Base-by-base conservation (phyloP, 2,888 invertebrate species). In the Lasioglossum lativentre region DNA sequence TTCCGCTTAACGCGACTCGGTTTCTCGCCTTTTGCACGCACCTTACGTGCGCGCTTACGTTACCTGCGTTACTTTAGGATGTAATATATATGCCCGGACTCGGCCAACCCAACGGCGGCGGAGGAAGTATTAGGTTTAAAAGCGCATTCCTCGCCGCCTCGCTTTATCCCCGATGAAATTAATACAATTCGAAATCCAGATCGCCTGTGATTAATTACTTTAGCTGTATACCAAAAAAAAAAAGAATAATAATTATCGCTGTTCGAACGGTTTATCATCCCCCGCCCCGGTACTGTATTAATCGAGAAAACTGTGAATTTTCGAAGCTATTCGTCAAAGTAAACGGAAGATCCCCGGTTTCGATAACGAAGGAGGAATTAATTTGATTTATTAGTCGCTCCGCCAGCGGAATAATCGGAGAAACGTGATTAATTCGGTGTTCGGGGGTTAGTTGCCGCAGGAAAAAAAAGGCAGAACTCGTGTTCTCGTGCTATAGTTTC, bases 81-180 rank as follows among this genome's bases (percentile, higher is more conserved):
- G 84, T 88, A 90, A 90, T 90, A 83, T 88, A 90, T 80, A 85
- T 40, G 80, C 79, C 70, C 72, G 72, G 72, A 63, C 80, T 68
- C 76, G 86, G 73, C 76, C 78, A 38, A 56, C 74, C 76, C 72
- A 34, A 30, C 83, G 45, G 72, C 83, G 45, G 72, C 68, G 80
- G 74, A 86, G 88, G 90, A 89, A 88, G 88, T 89, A 90, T 89
- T 90, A 89, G 88, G 88, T 89, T 90, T 76, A 85, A 83, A 82
- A 80, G 86, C 80, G 77, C 86, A 86, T 87, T 84, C 75, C 86
- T 52, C 71, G 78, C 68, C 70, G 66, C 47, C 42, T 63, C 74
- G 80, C 83, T 86, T 83, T 80, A 80, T 83, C 70, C 75, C 8
- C 80, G 19, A 56, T 47, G 75, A 76, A 73, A 83, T 85, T 72